Percentiles rank a stretch among this genome's conserved stretches.
Evolutionary conservation across 1,140 invertebrate species (phyloP).

Genomic region (Camponotus vicinus): DNA sequence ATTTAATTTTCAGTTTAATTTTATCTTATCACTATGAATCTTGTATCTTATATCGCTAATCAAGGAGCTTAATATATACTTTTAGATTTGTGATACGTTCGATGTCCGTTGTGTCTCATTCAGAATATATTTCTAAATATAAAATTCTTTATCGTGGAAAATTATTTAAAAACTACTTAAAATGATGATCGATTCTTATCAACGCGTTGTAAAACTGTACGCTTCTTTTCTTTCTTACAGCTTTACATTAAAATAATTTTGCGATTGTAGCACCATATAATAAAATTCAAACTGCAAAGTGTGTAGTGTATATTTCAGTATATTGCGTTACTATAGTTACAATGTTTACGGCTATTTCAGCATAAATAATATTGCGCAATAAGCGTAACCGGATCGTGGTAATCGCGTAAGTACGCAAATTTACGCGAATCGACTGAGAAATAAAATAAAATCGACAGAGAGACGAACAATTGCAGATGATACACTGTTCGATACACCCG

Average conservation of each 20-base stretch:
- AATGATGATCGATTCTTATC: not conserved
- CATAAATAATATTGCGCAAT: slow-evolving; percentile 28
- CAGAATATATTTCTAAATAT: not conserved
- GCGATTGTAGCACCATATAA: not conserved
- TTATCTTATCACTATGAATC: slow-evolving; percentile 36
- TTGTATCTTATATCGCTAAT: not conserved
- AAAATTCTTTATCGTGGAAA: not conserved
- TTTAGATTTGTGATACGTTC: not conserved
- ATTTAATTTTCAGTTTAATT: slow-evolving; percentile 19
- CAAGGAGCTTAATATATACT: too few species aligned
- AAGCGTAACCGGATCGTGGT: not conserved
- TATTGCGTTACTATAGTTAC: slow-evolving; percentile 10
- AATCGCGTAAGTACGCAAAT: not conserved
- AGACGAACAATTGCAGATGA: slow-evolving; percentile 31
- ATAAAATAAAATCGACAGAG: slow-evolving; percentile 18
- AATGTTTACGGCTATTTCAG: not conserved
- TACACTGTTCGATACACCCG: slow-evolving; percentile 7
- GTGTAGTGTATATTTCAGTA: not conserved
- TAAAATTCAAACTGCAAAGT: not conserved
- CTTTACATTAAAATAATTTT: not conserved
- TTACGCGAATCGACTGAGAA: not conserved
- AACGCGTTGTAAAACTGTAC: not conserved
- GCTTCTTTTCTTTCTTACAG: not conserved
- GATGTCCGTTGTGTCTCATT: not conserved
- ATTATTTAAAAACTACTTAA: not conserved